Percentiles rank a stretch among this genome's conserved stretches.
These are phyloP conservation scores for Balaeniceps rex DNA, from an alignment of 2,113 vertebrate species.

Conservation along the genomic window DNA sequence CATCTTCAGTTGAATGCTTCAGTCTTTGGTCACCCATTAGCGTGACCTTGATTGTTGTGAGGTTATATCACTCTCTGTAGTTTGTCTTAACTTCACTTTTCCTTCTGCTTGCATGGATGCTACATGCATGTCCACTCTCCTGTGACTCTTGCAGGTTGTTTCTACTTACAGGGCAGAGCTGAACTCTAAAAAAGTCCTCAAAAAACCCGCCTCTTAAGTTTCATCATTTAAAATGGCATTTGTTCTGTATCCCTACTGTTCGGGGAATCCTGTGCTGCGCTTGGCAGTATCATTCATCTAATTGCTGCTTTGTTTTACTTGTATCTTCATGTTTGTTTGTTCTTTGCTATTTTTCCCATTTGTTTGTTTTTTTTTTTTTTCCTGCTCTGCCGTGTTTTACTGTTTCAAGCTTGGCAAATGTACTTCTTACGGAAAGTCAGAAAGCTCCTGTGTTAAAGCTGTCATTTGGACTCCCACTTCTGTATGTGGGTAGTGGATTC, in stretches of 20 bases:
- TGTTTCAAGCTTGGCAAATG: background rate
- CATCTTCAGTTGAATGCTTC: background rate
- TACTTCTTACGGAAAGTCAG: background rate
- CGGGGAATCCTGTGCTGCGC: fast-evolving
- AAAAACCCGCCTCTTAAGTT: fast-evolving
- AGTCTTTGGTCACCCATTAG: background rate
- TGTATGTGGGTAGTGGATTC: background rate
- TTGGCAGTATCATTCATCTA: background rate
- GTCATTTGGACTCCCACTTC: slow-evolving; percentile 1
- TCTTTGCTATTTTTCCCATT: background rate
- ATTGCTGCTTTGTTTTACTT: background rate
- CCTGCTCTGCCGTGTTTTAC: background rate
- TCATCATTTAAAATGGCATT: background rate
- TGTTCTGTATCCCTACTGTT: background rate
- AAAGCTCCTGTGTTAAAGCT: background rate
- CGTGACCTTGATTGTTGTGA: background rate
- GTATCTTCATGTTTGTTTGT: fast-evolving
- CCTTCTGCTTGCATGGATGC: background rate
- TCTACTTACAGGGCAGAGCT: background rate
- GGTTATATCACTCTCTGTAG: background rate
- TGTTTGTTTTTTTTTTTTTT: background rate
- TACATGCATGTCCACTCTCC: fast-evolving
- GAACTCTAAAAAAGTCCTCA: background rate
- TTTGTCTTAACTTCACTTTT: background rate
- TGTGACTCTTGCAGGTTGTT: background rate